Evolutionary conservation across 2,797 vertebrate genomes (phyloP), one percentile per base, ranked within the genome.

Genomic region (Diceros bicornis): DNA sequence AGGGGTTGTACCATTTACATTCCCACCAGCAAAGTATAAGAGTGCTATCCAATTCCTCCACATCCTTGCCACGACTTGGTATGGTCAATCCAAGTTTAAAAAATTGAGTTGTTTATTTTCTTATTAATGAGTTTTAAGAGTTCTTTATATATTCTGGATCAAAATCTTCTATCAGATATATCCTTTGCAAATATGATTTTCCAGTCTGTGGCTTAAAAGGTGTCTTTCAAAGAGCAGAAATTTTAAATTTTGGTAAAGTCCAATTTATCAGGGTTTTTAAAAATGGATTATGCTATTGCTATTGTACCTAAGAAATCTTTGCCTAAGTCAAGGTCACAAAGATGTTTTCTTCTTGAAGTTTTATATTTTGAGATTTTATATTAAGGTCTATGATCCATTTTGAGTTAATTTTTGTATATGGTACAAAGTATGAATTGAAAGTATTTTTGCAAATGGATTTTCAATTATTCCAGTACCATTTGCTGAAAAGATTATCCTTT

Each of bases 381-480:
- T 88, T 68, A 91, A 93, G 66, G 27, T 44, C 47, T 82, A 10
- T 72, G 25, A 68, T 82, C 37, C 21, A 27, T 68, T 96, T 81
- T 41, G n/a, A 88, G 32, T 66, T 68, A 64, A 71, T 64, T 87
- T 94, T 94, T 92, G 13, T 91, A 34, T 81, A 32, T 91, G 25
- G 4, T 44, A 44, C 66, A 79, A 91, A 7, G 62, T 29, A 25
- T 18, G 21, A 50, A 64, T 75, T 88, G 47, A 61, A 92, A 77
- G 88, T 85, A 29, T 61, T 91, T 93, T 77, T 92, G 71, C 32
- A 90, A 96, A 91, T 94, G 27, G 13, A n/a, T 84, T 89, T 50
- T 21, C 57, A 74, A 4, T 96, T 82, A 44, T 83, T 72, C 34
- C 21, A 69, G 52, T 68, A 68, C 18, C 37, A 62, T 84, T 95